A percentile compares a stretch with the other conserved stretches of the same genome.
phyloP scores from a whole-genome alignment of 2,888 invertebrate genomes.

The Tenthredo notha region DNA sequence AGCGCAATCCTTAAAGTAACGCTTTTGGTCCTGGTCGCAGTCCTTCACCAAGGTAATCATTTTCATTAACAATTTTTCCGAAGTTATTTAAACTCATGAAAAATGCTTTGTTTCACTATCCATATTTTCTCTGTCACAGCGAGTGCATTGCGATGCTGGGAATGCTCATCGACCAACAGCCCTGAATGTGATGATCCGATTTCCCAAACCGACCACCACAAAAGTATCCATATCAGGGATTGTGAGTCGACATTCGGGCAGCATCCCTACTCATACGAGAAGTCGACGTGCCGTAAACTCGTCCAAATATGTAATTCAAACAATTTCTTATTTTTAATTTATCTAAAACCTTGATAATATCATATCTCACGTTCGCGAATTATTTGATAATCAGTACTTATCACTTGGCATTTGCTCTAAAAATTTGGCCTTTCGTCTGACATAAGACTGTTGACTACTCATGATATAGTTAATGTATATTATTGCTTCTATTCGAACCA shows the following conservation, averaged over 20 bases:
- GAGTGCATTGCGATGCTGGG: constrained; percentile 86
- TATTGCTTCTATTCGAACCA: not conserved
- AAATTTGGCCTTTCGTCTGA: not conserved
- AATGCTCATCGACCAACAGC: constrained; percentile 87
- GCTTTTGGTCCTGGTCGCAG: constrained; percentile 28
- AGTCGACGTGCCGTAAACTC: constrained; percentile 87
- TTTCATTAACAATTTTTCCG: not conserved
- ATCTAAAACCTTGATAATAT: not conserved
- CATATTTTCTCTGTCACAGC: constrained; percentile 79
- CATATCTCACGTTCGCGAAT: not conserved
- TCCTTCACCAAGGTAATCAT: constrained; percentile 41
- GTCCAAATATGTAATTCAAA: constrained; percentile 85
- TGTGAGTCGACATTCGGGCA: constrained; percentile 66
- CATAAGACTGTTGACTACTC: not conserved
- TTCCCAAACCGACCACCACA: constrained; percentile 80
- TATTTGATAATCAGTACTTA: not conserved
- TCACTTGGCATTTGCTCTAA: not conserved
- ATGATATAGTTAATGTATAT: not conserved
- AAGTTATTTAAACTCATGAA: not conserved
- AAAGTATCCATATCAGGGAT: constrained; percentile 73
- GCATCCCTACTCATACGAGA: constrained; percentile 64
- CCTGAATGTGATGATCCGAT: constrained; percentile 88
- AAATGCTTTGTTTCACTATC: not conserved
- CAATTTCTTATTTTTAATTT: not conserved
- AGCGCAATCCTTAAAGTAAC: constrained; percentile 18